These are phyloP conservation scores for Damaliscus lunatus DNA, from an alignment of 2,113 vertebrate species.

Conservation along the genomic window DNA sequence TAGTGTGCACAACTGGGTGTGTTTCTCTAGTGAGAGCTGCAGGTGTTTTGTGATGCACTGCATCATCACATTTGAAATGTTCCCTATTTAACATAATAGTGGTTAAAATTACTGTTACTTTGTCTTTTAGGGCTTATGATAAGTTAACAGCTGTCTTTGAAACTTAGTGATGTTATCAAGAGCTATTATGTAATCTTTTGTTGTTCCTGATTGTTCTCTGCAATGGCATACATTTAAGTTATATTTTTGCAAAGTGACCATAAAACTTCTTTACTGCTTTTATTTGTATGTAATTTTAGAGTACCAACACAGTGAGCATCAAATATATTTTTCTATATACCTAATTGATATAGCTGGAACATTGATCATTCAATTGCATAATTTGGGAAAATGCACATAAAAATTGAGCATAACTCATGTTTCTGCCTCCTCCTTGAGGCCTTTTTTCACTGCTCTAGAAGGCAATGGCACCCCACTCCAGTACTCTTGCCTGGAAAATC, in stretches of 20 bases:
- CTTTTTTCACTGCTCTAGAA: background rate
- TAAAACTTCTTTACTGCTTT: background rate
- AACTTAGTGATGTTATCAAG: background rate
- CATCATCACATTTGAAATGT: background rate
- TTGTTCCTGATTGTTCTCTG: background rate
- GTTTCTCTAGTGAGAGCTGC: background rate
- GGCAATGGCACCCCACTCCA: too few relatives aligned
- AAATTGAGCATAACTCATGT: background rate
- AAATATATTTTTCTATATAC: background rate
- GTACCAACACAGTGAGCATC: background rate
- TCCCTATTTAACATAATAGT: background rate
- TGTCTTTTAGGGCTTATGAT: background rate
- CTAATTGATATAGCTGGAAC: background rate
- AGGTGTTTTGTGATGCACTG: background rate
- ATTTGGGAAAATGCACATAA: background rate
- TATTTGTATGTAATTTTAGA: background rate
- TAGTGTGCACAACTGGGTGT: background rate
- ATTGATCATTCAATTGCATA: background rate
- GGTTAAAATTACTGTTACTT: background rate
- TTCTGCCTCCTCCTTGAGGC: background rate
- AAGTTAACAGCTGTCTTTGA: background rate
- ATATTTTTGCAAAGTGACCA: background rate
- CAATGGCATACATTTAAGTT: background rate
- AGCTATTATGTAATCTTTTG: background rate
- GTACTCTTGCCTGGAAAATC: too few relatives aligned